These are phyloP conservation scores for Acromyrmex charruanus DNA, from an alignment of 1,140 invertebrate genomes.

Conservation along the genomic window DNA sequence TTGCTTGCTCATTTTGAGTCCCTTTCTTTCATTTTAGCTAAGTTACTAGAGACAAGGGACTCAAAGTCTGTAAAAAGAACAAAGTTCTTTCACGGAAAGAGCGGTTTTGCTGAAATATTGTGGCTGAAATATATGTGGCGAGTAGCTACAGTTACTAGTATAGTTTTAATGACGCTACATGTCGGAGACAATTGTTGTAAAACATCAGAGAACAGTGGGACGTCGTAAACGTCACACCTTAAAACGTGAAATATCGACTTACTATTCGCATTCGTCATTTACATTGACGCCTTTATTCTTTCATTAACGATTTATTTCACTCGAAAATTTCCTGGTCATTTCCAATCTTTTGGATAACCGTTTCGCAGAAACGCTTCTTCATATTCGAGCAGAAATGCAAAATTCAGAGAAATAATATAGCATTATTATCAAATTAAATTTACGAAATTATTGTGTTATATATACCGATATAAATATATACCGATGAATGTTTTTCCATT, in stretches of 20 bases:
- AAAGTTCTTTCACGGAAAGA: too few relatives aligned
- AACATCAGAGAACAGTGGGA: background rate
- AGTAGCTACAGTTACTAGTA: background rate
- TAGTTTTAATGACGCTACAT: constrained; percentile 42
- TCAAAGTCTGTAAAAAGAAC: too few relatives aligned
- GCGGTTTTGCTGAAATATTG: too few relatives aligned
- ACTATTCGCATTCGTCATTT: constrained; percentile 22
- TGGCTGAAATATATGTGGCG: background rate
- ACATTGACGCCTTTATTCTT: constrained; percentile 44
- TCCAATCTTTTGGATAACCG: background rate
- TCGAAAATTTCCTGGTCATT: background rate
- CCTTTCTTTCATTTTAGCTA: too few relatives aligned
- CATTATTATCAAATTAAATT: constrained; percentile 1
- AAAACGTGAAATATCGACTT: constrained; percentile 50
- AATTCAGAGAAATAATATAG: background rate
- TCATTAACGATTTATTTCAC: constrained; percentile 47
- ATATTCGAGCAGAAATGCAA: background rate
- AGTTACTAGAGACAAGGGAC: too few relatives aligned
- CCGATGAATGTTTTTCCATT: background rate
- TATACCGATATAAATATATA: too few relatives aligned
- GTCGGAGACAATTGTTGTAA: constrained; percentile 46
- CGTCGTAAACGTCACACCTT: constrained; percentile 22
- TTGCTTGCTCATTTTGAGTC: too few relatives aligned
- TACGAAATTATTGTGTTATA: background rate
- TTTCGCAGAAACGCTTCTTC: background rate